Evolutionary conservation across 1,140 invertebrate species (phyloP), one percentile per base, ranked within the genome.

Genomic region (Ceratina japonica): DNA sequence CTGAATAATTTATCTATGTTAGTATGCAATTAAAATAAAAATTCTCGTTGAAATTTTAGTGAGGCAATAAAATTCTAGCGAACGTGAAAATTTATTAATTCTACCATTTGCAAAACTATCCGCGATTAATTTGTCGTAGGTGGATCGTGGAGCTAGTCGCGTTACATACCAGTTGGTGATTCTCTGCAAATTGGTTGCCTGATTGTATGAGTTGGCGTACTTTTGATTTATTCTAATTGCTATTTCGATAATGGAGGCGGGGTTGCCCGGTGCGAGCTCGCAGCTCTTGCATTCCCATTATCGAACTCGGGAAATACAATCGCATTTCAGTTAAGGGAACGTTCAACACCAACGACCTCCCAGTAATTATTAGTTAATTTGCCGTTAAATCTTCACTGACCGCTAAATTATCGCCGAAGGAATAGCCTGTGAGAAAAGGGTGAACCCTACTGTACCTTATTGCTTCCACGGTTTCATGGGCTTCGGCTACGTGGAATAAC

Each of bases 151-250:
- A 18, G 68, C 56, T 62, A 75, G 81, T 74, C 56, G 65, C 80
- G 78, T 76, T 58, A 59, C 79, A 77, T 75, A 80, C 74, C 79
- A 54, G 69, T 56, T 61, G 65, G 76, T 87, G 84, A 88, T 88
- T 90, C 86, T 82, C 83, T 76, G 73, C 71, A 82, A 90, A 88
- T 90, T 83, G 86, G 87, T 82, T 80, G 75, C 68, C 75, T 83
- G 83, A 88, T 84, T 88, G 87, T 68, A 87, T 80, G 82, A 86
- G 83, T 82, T 83, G 84, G 78, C 81, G 88, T 75, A 88, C 87
- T 91, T 90, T 89, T 92, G 90, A 92, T 92, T 92, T 91, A 92
- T 90, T 90, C 90, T 92, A 92, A 92, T 92, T 91, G 88, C 91
- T 91, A 92, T 92, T 92, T 92, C 91, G 91, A 92, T 92, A 92